A percentile compares a stretch with the other conserved stretches of the same genome.
Evolutionary conservation across 2,113 vertebrate genomes (phyloP).

Genomic region (Artemisiospiza belli): DNA sequence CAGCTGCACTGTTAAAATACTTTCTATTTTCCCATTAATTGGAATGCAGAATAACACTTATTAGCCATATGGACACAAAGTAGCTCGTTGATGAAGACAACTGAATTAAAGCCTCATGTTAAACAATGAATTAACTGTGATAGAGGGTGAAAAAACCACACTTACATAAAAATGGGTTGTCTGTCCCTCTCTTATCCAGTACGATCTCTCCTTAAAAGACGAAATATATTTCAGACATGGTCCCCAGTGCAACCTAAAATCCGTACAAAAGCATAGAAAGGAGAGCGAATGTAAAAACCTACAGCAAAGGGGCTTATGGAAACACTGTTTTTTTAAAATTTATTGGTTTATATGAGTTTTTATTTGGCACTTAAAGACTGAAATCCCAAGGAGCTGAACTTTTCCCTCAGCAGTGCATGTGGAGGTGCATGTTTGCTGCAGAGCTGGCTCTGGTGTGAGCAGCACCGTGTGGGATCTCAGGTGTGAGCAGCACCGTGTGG

Average conservation of each 20-base stretch:
- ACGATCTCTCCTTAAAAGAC: background rate
- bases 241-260: background rate
- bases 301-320: background rate
- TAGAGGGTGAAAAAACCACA: background rate
- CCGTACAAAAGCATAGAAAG: background rate
- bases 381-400: background rate
- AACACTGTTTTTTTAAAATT: background rate
- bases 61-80: slow-evolving; percentile 69
- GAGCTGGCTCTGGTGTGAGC: background rate
- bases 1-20: slow-evolving; percentile 71
- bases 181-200: background rate
- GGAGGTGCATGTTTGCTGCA: background rate
- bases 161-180: background rate
- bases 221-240: background rate
- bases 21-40: slow-evolving; percentile 63
- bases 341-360: background rate
- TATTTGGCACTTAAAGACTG: background rate
- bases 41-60: slow-evolving; percentile 63
- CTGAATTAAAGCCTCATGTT: slow-evolving; percentile 49
- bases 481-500: background rate
- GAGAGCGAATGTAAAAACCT: background rate
- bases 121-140: slow-evolving; percentile 52
- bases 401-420: background rate
- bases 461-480: background rate
- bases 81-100: slow-evolving; percentile 54